Evolutionary conservation across 2,113 vertebrate species (phyloP).

Genomic region (Oreochromis aureus): DNA sequence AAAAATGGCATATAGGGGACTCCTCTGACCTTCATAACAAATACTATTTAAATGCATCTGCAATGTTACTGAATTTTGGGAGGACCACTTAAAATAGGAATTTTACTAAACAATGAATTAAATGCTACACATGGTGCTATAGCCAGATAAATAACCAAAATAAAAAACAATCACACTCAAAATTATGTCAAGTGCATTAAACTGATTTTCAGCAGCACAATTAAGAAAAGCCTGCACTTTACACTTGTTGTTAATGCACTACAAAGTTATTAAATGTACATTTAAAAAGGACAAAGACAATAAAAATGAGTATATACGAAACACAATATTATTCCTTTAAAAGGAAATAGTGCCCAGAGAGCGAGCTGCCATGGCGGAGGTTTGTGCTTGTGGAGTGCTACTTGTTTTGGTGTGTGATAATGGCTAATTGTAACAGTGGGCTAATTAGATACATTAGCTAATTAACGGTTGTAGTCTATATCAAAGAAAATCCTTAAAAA

Average conservation of each 20-base stretch:
- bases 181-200: not conserved
- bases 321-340: not conserved
- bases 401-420: not conserved
- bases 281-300: not conserved
- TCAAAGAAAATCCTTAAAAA: not conserved
- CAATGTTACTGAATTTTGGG: not conserved
- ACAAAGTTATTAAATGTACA: not conserved
- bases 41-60: not conserved
- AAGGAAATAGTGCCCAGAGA: not conserved
- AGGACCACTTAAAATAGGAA: not conserved
- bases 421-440: not conserved
- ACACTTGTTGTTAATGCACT: accelerated
- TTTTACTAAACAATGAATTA: not conserved
- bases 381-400: not conserved
- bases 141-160: not conserved
- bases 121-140: not conserved
- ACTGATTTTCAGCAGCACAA: not conserved
- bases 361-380: not conserved
- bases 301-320: not conserved
- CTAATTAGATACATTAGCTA: not conserved
- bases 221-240: not conserved
- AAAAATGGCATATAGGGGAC: not conserved
- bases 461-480: not conserved
- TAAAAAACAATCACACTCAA: not conserved
- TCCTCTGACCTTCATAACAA: not conserved